Evolutionary conservation across 2,113 vertebrate genomes (phyloP).

Genomic region (Catharus bicknelli): DNA sequence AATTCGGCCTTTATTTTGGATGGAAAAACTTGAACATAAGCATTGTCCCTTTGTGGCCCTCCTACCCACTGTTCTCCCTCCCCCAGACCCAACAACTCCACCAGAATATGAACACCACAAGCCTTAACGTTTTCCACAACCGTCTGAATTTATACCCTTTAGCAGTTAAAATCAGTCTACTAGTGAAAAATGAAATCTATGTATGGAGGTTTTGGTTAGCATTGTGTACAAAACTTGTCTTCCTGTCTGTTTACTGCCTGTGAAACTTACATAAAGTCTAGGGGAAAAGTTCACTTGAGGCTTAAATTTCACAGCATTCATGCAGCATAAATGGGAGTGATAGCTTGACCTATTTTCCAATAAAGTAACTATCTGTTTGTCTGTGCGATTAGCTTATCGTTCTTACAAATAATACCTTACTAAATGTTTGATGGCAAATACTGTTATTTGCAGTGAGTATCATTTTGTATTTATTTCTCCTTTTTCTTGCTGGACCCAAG

Average conservation of each 20-base stretch:
- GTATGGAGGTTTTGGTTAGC: background rate
- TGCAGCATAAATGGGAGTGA: background rate
- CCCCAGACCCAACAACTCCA: no score
- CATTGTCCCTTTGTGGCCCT: background rate
- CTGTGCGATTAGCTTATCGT: background rate
- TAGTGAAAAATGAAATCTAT: background rate
- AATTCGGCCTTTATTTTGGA: background rate
- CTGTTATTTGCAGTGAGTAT: background rate
- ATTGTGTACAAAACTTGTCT: background rate
- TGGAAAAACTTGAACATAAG: background rate
- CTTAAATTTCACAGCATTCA: slow-evolving; percentile 14
- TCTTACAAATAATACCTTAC: background rate
- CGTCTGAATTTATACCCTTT: background rate
- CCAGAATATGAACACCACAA: background rate
- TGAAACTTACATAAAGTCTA: background rate
- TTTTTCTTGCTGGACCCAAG: background rate
- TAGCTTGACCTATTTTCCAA: slow-evolving; percentile 1
- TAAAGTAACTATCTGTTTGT: background rate
- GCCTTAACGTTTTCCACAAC: background rate
- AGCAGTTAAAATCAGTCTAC: background rate
- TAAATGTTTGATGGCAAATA: background rate
- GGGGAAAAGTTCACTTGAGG: background rate
- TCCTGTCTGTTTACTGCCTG: background rate
- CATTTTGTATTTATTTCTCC: background rate
- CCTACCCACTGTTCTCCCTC: background rate